Evolutionary conservation across 2,113 vertebrate species (phyloP), one percentile per base, ranked within the genome.

Genomic region (Petromus typicus): DNA sequence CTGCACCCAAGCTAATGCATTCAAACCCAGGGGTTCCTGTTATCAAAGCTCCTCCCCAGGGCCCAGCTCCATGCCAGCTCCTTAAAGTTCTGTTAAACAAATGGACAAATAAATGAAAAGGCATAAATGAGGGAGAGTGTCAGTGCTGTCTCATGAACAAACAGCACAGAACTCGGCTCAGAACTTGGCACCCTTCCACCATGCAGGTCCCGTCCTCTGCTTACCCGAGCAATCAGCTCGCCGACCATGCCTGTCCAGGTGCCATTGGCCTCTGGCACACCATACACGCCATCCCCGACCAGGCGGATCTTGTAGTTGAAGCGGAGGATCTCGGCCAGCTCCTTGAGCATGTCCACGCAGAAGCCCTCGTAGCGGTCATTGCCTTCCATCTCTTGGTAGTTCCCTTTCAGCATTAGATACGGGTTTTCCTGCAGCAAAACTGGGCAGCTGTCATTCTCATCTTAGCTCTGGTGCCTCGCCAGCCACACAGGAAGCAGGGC

Each of bases 211-310:
- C 30, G 61, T 34, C 16, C 71, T 12, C 7, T 95, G 86, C 99
- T 98, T 91, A 99, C 99, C 99, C 99, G 98, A 66, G 99, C 98
- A 40, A 99, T 99, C 82, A 99, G 99, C 98, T 99, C 99, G 91
- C 99, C 99, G 4, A 99, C 99, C 99, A 99, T 99, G 89, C 99
- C 99, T 0, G 99, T 99, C 99, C 99, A 99, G 0, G 99, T 99
- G 95, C 99, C 99, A 0, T 99, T 99, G 43, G 99, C 98, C 95
- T 99, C 99, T 0, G 99, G 99, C 2, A 99, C 99, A 0, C 99
- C 99, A 0, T 99, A 99, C 37, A 99, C 98, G 0, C 99, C 99
- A 0, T 99, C 99, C 0, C 99, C 99, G 0, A 99, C 99, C 80
- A 99, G 99, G 66, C 98, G 99, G 98, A 99, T 99, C 92, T 99